Conservation (phyloP, 2,888 invertebrate genomes). For the Pristionchus mayeri region DNA sequence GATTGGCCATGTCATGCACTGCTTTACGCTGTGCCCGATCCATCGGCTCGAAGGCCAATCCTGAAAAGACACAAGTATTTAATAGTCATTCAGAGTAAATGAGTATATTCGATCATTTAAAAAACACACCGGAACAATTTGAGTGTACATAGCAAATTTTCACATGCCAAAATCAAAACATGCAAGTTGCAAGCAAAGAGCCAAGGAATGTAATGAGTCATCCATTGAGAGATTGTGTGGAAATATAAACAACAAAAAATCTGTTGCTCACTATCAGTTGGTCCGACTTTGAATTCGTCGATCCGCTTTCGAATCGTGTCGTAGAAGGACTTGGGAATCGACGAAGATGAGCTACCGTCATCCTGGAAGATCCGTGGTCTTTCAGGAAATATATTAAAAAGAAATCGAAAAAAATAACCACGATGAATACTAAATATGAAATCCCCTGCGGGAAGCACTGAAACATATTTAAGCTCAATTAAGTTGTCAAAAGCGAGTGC, state of each 20-base stretch:
- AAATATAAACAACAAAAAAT: background rate
- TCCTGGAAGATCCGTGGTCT: background rate
- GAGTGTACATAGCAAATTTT: too few relatives aligned
- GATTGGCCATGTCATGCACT: constrained; percentile 14
- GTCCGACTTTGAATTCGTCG: constrained; percentile 38
- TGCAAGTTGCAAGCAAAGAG: background rate
- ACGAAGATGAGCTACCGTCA: constrained; percentile 17
- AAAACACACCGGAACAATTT: too few relatives aligned
- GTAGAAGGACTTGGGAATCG: constrained; percentile 18
- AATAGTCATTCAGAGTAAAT: background rate
- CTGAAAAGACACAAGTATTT: background rate
- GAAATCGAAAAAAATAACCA: background rate
- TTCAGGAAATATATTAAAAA: background rate
- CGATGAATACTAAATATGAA: background rate
- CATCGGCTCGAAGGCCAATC: constrained; percentile 30
- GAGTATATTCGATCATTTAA: background rate
- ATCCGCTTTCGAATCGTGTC: constrained; percentile 21
- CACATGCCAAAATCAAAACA: background rate
- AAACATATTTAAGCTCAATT: background rate
- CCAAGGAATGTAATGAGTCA: background rate
- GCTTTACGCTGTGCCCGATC: constrained; percentile 15
- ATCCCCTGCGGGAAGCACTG: background rate
- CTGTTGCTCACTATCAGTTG: background rate
- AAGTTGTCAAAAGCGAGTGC: background rate
- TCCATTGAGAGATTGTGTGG: background rate